Percentiles rank a stretch among this genome's conserved stretches.
These are phyloP conservation scores for Craterocephalus amniculus DNA, from an alignment of 2,797 vertebrate species.

Conservation along the genomic window DNA sequence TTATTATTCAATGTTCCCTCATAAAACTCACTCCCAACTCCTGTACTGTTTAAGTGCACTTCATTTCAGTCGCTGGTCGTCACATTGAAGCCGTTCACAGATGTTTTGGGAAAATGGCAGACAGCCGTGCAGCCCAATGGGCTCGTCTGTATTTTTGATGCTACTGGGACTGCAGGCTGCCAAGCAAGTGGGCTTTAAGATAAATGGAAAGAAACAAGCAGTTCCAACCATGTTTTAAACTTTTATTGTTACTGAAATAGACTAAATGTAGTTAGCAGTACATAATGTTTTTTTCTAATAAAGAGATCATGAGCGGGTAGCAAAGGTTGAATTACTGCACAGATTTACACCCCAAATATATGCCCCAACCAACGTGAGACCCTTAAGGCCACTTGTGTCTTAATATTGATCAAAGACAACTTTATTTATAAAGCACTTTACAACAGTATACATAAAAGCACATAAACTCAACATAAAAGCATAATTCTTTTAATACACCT, in stretches of 20 bases:
- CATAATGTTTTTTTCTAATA: not conserved
- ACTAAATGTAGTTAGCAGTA: not conserved
- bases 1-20: not conserved
- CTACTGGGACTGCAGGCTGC: slow-evolving; percentile 13
- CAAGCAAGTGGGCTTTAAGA: slow-evolving; percentile 26
- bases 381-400: not conserved
- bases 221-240: slow-evolving; percentile 8
- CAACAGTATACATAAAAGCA: no score
- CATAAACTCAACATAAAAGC: no score
- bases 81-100: slow-evolving; percentile 26
- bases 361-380: not conserved
- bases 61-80: slow-evolving; percentile 26
- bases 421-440: no score
- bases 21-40: slow-evolving; percentile 5
- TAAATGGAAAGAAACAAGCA: slow-evolving; percentile 38
- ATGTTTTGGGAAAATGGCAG: slow-evolving; percentile 47
- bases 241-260: slow-evolving; percentile 7
- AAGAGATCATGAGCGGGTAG: no score
- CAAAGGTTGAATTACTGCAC: no score
- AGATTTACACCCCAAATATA: no score
- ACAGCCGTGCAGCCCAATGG: slow-evolving; percentile 43
- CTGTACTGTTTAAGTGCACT: slow-evolving; percentile 11
- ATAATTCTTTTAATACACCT: not conserved
- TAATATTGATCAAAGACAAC: no score
- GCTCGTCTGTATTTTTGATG: slow-evolving; percentile 39